Base-by-base conservation (phyloP, 2,888 invertebrate species). In the Automeris io region DNA sequence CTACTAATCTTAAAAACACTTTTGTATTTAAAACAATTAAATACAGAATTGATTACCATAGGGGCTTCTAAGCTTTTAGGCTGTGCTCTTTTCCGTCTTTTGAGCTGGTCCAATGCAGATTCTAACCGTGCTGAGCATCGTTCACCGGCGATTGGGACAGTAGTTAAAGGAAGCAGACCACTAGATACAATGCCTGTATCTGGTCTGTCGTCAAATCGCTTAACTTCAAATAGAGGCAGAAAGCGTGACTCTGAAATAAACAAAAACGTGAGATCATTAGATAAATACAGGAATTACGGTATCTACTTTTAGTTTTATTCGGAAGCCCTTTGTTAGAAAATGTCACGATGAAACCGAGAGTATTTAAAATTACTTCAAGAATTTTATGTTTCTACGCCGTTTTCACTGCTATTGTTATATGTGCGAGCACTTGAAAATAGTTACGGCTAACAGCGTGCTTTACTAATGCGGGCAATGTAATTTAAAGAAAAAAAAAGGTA, bases 81-180 rank as follows among this genome's bases (percentile, higher is more conserved):
- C 58, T 89, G 89, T 33, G 82, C 85, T 40, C 88, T 68, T 57
- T 90, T 90, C 33, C 89, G 70, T 23, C 89, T 69, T 50, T 90
- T 87, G 61, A 92, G 82, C 54, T 91, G 90, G 47, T 92, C 92
- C 33, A 92, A 62, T 0, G 92, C 92, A 6, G 86, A 88, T 64
- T 92, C 92, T 40, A 92, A 70, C 11, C 91, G 88, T 11, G 90
- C 87, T 0, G 91, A 90, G 51, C 92, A 92, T 43, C 90, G 82
- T 37, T 89, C 88, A 2, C 87, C 87, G 34, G 72, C 74, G 5
- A 83, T 55, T 0, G 79, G 83, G 22, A 70, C 72, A 6, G 69
- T 70, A 1, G 80, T 81, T 19, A 85, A 50, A 0, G 83, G 77
- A 1, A 70, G 76, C 1, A 86, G 59, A 4, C 76, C 72, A 5